Base-by-base conservation (phyloP, 1,140 invertebrate genomes). In the Papilio xuthus region DNA sequence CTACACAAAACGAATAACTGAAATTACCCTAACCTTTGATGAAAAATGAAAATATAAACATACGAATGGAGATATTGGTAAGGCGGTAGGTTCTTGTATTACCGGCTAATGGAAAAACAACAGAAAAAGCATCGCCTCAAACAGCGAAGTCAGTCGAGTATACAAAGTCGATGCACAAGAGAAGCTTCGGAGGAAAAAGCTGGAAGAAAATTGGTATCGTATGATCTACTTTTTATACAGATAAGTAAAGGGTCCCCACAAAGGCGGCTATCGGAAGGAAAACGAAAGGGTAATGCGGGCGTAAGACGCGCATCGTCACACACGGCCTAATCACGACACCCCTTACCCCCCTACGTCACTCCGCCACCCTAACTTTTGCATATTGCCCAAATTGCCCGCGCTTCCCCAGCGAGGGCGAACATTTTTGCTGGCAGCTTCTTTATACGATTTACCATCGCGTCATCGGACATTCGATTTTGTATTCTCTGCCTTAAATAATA, bases 201-300 rank as follows among this genome's bases (percentile, higher is more conserved):
- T 85, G 83, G 85, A 90, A 85, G 86, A 90, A 90, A 90, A 91
- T 88, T 87, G 86, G 86, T 88, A 90, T 89, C 86, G 89, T 88
- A 82, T 89, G 88, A 92, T 90, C 89, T 88, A 84, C 83, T 86
- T 89, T 85, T 86, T 86, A 85, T 84, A 87, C 81, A 90, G 89
- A 90, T 91, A 90, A 87, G 84, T 85, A 85, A 84, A 88, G 88
- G 88, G 89, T 82, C 83, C 81, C 84, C 82, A 80, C 85, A 91
- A 93, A 93, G 88, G 91, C 88, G 86, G 86, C 85, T 93, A 93
- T 92, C 92, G 92, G 92, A 93, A 93, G 92, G 90, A 93, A 90
- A 92, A 88, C 90, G 90, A 92, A 93, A 91, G 92, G 92, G 92
- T 93, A 92, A 93, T 93, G 89, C 92, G 92, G 92, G 92, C 89